A percentile compares a stretch with the other conserved stretches of the same genome.
Evolutionary conservation across 1,140 invertebrate species (phyloP).

Genomic region (Drosophila kepulauana): DNA sequence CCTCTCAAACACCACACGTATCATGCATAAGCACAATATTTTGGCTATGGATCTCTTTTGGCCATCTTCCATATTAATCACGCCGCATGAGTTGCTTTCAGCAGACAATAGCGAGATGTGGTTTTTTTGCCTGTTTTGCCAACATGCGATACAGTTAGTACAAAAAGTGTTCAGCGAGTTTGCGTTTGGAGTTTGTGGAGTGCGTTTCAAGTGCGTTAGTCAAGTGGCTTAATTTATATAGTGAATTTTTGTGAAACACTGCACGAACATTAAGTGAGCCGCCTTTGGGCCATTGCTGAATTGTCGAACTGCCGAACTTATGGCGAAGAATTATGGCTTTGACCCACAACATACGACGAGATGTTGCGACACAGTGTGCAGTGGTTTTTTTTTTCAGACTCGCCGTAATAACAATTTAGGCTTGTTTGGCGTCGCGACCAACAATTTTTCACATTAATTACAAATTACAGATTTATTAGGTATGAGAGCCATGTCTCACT

Average conservation of each 20-base stretch:
- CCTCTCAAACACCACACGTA: not conserved
- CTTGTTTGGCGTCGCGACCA: slow-evolving; percentile 75
- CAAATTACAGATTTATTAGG: slow-evolving; percentile 84
- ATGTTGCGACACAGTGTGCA: slow-evolving; percentile 44
- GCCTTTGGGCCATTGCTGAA: slow-evolving; percentile 32
- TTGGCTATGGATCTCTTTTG: slow-evolving; percentile 53
- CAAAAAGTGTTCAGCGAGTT: slow-evolving; percentile 60
- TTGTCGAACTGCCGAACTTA: slow-evolving; percentile 70
- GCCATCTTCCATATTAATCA: slow-evolving; percentile 78
- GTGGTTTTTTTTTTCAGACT: slow-evolving; percentile 4
- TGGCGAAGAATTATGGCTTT: slow-evolving; percentile 76
- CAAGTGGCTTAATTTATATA: slow-evolving; percentile 78
- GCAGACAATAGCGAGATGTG: slow-evolving; percentile 72
- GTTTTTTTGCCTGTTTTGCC: slow-evolving; percentile 39
- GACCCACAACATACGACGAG: slow-evolving; percentile 67
- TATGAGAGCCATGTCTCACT: slow-evolving; percentile 60
- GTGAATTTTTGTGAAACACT: slow-evolving; percentile 71
- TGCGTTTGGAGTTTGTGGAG: slow-evolving; percentile 19
- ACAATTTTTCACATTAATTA: slow-evolving; percentile 84
- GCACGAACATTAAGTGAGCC: slow-evolving; percentile 53
- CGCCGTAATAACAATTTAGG: slow-evolving; percentile 82
- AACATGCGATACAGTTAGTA: slow-evolving; percentile 26
- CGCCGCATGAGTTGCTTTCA: slow-evolving; percentile 74
- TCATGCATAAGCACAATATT: slow-evolving; percentile 22
- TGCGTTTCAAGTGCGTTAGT: slow-evolving; percentile 58